Evolutionary conservation across 2,888 invertebrate genomes (phyloP).

Genomic region (Agonum fuliginosum): DNA sequence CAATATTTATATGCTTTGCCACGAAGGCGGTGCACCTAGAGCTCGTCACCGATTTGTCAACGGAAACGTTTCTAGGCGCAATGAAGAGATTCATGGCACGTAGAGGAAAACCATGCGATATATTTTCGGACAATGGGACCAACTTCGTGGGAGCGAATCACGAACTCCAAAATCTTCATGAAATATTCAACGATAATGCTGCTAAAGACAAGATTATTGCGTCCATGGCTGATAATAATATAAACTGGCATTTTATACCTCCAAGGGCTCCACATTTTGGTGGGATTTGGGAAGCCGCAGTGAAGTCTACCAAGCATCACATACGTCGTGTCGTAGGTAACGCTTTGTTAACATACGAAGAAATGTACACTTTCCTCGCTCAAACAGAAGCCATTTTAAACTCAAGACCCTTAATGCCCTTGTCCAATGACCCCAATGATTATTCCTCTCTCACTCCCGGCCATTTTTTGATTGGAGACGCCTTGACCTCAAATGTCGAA

Average conservation of each 20-base stretch:
- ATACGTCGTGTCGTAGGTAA: background rate
- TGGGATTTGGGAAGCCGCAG: slow-evolving; percentile 4
- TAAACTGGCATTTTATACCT: slow-evolving; percentile 1
- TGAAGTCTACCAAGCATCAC: background rate
- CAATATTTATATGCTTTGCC: slow-evolving; percentile 62
- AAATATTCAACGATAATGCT: background rate
- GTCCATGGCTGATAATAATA: background rate
- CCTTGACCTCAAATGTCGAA: background rate
- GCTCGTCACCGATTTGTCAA: slow-evolving; percentile 57
- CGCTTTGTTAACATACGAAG: background rate
- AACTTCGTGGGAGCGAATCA: slow-evolving; percentile 60
- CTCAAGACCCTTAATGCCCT: background rate
- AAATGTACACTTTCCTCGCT: background rate
- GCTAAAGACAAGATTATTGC: background rate
- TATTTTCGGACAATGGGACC: slow-evolving; percentile 60
- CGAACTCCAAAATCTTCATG: slow-evolving; percentile 13
- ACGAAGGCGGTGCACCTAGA: slow-evolving; percentile 63
- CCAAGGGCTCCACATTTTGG: slow-evolving; percentile 3
- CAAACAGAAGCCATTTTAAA: no score
- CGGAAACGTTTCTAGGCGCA: slow-evolving; percentile 57
- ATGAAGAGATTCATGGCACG: slow-evolving; percentile 58
- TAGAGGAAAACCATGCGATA: slow-evolving; percentile 35
- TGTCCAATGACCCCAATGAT: background rate
- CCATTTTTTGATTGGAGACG: background rate
- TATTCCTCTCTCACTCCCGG: background rate